phyloP scores from a whole-genome alignment of 2,888 invertebrate genomes.

The Euproctis similis region DNA sequence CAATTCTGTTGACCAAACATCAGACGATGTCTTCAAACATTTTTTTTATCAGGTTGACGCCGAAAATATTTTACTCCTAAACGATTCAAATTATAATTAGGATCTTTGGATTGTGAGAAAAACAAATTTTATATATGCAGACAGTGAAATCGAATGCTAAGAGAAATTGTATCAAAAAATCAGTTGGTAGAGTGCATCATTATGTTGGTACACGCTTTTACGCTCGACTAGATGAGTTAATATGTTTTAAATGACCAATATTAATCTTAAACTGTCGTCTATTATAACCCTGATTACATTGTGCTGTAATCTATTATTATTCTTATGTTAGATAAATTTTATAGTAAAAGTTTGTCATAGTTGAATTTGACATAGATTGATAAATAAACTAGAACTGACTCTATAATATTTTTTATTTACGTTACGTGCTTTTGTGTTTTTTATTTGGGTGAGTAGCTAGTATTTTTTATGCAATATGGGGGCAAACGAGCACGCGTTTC shows the following conservation, averaged over 20 bases:
- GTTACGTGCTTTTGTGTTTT: no score
- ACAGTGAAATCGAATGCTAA: no score
- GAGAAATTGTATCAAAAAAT: no score
- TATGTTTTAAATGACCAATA: slow-evolving; percentile 60
- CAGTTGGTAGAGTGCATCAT: slow-evolving; percentile 1
- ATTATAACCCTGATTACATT: slow-evolving; percentile 49
- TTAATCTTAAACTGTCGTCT: slow-evolving; percentile 62
- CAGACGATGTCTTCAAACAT: slow-evolving; percentile 65
- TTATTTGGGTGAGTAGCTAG: no score
- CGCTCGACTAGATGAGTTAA: slow-evolving; percentile 45
- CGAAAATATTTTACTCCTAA: slow-evolving; percentile 71
- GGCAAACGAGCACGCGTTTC: no score
- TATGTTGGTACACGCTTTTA: slow-evolving; percentile 9
- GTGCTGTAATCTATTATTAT: slow-evolving; percentile 32
- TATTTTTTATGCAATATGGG: no score
- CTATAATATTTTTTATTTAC: no score
- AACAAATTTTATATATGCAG: slow-evolving; percentile 19
- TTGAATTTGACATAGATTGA: no score
- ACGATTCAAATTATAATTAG: slow-evolving; percentile 74
- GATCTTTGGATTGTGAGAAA: slow-evolving; percentile 47
- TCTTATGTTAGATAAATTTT: slow-evolving; percentile 28
- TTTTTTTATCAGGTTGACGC: slow-evolving; percentile 61
- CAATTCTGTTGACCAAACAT: slow-evolving; percentile 62
- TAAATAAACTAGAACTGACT: no score
- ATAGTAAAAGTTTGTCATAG: slow-evolving; percentile 9